Conservation (phyloP, 2,113 vertebrate genomes). For the Microcebus griseorufus region DNA sequence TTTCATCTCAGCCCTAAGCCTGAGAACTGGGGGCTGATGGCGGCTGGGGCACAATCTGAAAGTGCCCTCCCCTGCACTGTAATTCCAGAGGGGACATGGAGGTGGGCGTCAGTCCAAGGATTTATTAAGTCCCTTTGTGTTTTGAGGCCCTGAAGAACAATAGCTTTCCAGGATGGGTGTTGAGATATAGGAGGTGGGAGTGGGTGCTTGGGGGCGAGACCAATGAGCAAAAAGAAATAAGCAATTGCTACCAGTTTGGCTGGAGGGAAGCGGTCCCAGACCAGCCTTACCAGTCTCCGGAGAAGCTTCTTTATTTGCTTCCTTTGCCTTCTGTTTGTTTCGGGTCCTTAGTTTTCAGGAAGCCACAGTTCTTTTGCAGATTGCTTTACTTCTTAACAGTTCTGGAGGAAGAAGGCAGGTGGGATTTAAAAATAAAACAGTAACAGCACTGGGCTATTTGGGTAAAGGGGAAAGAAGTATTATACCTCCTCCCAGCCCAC, state of each 20-base stretch:
- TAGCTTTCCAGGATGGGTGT: not conserved
- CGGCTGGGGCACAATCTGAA: not conserved
- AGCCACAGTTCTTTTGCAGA: not conserved
- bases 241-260: not conserved
- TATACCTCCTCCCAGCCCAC: not conserved
- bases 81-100: not conserved
- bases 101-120: not conserved
- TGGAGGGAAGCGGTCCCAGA: not conserved
- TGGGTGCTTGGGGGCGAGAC: not conserved
- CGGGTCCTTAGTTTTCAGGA: slow-evolving; percentile 11
- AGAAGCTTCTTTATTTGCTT: not conserved
- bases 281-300: not conserved
- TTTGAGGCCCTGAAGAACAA: not conserved
- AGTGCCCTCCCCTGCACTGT: not conserved
- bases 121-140: not conserved
- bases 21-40: not conserved
- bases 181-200: not conserved
- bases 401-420: not conserved
- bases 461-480: not conserved
- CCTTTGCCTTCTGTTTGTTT: slow-evolving; percentile 13
- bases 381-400: slow-evolving; percentile 20
- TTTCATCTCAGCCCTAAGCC: not conserved
- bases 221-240: not conserved
- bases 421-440: slow-evolving; percentile 56
- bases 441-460: not conserved